These are phyloP conservation scores for Apeira syringaria DNA, from an alignment of 2,888 invertebrate genomes.

Conservation along the genomic window DNA sequence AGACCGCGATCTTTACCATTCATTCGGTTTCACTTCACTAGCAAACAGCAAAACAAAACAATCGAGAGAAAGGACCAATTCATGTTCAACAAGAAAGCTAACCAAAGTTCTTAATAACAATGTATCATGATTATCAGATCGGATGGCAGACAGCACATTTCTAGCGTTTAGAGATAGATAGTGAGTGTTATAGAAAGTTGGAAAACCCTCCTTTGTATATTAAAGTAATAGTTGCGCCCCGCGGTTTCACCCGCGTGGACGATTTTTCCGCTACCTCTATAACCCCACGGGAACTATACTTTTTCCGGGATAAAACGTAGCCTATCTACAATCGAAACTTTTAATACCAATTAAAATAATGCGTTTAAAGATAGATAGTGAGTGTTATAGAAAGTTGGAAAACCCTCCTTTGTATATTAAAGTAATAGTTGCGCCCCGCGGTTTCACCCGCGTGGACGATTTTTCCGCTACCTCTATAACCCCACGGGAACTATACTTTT, in stretches of 20 bases:
- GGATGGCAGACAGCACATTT: constrained; percentile 37
- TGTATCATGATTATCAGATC: constrained; percentile 64
- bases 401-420: constrained; percentile 12
- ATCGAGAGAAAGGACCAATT: constrained; percentile 55
- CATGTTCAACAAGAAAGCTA: constrained; percentile 47
- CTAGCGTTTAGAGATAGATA: constrained; percentile 47
- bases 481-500: no score
- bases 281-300: no score
- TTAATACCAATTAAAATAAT: no score
- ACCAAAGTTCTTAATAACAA: constrained; percentile 48
- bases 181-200: constrained; percentile 36
- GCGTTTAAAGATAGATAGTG: constrained; percentile 43
- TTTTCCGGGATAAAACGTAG: no score
- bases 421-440: no score
- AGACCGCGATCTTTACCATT: constrained; percentile 12
- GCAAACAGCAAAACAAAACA: constrained; percentile 34
- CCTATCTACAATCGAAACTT: no score
- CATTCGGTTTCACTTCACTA: constrained; percentile 24
- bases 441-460: no score
- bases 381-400: constrained; percentile 37
- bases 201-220: constrained; percentile 11
- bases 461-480: no score
- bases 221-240: no score
- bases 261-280: no score
- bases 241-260: no score